Evolutionary conservation across 2,888 invertebrate species (phyloP).

Genomic region (Neoascia interrupta): DNA sequence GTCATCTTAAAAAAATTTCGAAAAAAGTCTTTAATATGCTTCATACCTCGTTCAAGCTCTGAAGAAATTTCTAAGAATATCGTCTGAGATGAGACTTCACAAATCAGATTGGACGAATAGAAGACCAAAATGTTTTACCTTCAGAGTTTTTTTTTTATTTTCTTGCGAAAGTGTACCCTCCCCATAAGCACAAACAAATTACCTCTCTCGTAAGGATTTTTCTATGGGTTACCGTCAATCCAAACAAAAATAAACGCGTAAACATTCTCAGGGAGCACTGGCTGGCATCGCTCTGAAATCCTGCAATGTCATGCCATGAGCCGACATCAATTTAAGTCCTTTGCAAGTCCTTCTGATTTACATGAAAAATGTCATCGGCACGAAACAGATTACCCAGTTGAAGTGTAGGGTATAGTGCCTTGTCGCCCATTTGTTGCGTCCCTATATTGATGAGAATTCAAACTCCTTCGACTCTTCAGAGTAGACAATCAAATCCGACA

Average conservation of each 20-base stretch:
- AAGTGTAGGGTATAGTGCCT: not conserved
- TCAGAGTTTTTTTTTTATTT: too few species aligned
- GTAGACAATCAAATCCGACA: constrained; percentile 60
- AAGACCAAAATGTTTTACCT: too few species aligned
- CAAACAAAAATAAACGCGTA: not conserved
- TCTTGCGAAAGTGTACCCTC: too few species aligned
- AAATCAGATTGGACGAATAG: too few species aligned
- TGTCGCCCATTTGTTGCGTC: constrained; percentile 54
- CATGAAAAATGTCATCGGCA: constrained; percentile 58
- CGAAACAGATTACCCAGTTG: constrained; percentile 45
- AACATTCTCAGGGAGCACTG: not conserved
- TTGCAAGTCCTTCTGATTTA: constrained; percentile 37
- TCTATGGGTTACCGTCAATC: too few species aligned
- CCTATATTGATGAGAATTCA: constrained; percentile 4
- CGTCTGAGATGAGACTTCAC: too few species aligned
- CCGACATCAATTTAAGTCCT: constrained; percentile 44
- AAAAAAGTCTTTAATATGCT: too few species aligned
- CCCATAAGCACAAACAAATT: too few species aligned
- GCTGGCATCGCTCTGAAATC: constrained; percentile 17
- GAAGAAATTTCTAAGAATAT: too few species aligned
- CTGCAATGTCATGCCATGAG: constrained; percentile 21
- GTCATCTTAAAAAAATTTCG: too few species aligned
- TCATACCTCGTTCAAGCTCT: too few species aligned
- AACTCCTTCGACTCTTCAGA: constrained; percentile 14
- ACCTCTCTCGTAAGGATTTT: too few species aligned